Evolutionary conservation across 1,140 invertebrate species (phyloP), one percentile per base, ranked within the genome.

Genomic region (Geopemphigus sp.): DNA sequence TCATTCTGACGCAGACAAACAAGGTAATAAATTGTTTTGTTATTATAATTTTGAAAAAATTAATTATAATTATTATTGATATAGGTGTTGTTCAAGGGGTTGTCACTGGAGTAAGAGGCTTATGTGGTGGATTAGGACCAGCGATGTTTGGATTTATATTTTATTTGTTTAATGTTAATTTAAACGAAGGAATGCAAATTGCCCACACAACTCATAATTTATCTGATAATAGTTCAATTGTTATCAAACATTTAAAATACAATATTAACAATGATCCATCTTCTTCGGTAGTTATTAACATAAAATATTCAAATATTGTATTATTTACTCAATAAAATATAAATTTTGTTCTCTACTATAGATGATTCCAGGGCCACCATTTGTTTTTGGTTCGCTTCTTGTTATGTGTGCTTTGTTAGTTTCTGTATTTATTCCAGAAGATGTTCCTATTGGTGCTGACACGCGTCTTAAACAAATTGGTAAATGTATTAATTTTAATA

Each of bases 111-210:
- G 95, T 97, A 89, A 87, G 97, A 82, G 96, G 97, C 17, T 89
- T 99, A 32, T 94, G 93, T 83, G 93, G 93, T 85, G 93, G 93
- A 14, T 87, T 98, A 22, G 96, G 96, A 5, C 96, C 96, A 0
- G 96, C 96, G 14, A 91, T 98, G 86, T 99, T 98, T 87, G 98
- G 98, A 29, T 91, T 99, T 80, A 96, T 99, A 83, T 99, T 99
- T 87, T 99, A 97, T 87, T 88, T 99, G 82, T 99, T 99, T 86
- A 94, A 98, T 86, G 97, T 99, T 80, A 95, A 99, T 89, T 88
- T 99, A 81, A 97, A 96, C 86, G 92, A 93, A 80, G 90, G 84
- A 85, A 72, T 56, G 22, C 80, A 76, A 66, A 64, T 78, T 17
- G 74, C 57, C 19, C 74, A 78, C 47, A 63, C 57, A 11, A 26